Percentiles rank a stretch among this genome's conserved stretches.
Conservation (phyloP, 2,888 invertebrate genomes). For the Leistus spinibarbis region DNA sequence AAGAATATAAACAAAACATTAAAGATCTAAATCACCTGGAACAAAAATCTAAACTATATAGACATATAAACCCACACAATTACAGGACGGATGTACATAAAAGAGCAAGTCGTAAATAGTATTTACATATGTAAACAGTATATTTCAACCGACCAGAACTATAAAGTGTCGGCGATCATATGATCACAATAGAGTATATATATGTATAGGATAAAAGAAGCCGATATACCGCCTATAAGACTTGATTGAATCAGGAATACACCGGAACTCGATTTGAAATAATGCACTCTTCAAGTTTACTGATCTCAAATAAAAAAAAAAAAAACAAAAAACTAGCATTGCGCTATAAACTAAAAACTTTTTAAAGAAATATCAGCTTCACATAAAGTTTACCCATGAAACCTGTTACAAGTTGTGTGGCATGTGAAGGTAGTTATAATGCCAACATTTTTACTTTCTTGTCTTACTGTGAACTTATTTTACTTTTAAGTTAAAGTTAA, state of each 20-base stretch:
- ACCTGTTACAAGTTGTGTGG: not conserved
- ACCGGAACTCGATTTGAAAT: slow-evolving; percentile 20
- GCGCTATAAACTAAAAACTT: slow-evolving; percentile 27
- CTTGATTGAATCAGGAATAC: not conserved
- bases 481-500: not conserved
- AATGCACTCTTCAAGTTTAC: slow-evolving; percentile 29
- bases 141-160: not conserved
- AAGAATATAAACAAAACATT: too few species aligned
- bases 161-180: not conserved
- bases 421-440: not conserved
- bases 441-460: not conserved
- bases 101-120: not conserved
- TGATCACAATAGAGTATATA: not conserved
- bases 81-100: not conserved
- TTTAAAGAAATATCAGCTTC: slow-evolving; percentile 23
- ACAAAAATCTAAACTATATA: too few species aligned
- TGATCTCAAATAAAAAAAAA: slow-evolving; percentile 12
- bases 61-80: not conserved
- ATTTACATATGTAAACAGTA: not conserved
- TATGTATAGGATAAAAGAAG: too few species aligned
- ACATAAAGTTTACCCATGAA: not conserved
- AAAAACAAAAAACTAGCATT: slow-evolving; percentile 13
- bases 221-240: not conserved
- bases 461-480: not conserved
- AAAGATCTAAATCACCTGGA: too few species aligned